A percentile compares a stretch with the other conserved stretches of the same genome.
Conservation (phyloP, 2,888 invertebrate species). For the Aspidiotus destructor region DNA sequence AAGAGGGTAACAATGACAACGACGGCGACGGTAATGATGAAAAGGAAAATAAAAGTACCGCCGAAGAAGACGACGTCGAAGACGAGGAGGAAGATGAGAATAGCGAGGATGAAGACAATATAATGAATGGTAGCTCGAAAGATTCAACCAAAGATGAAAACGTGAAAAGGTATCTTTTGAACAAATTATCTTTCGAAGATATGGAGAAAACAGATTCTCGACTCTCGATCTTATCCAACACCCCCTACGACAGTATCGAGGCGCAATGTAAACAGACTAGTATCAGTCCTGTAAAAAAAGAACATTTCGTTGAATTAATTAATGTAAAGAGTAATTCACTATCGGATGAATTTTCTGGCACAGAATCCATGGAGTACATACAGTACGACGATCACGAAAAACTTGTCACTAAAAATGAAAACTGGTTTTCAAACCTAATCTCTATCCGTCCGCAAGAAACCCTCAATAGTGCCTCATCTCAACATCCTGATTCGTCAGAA, state of each 20-base stretch:
- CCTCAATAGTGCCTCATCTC: conserved; percentile 33
- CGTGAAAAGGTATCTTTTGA: conserved; percentile 3
- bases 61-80: conserved; percentile 40
- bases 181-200: conserved; percentile 5
- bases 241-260: conserved; percentile 27
- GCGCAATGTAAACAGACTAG: conserved; percentile 16
- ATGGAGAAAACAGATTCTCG: background rate
- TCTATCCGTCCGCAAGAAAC: conserved; percentile 68
- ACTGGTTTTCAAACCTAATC: conserved; percentile 71
- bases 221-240: conserved; percentile 3
- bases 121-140: background rate
- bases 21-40: conserved; percentile 37
- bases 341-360: conserved; percentile 40
- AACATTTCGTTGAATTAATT: conserved; percentile 10
- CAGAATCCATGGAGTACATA: conserved; percentile 39
- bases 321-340: conserved; percentile 27
- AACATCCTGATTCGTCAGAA: conserved; percentile 36
- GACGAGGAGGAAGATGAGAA: conserved; percentile 33
- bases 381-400: conserved; percentile 34
- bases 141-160: background rate
- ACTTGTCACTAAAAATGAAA: background rate
- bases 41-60: conserved; percentile 36
- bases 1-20: conserved; percentile 4
- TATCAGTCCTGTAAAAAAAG: conserved; percentile 7
- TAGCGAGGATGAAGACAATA: background rate